These are phyloP conservation scores for Eumacrocentrus americanus DNA, from an alignment of 2,888 invertebrate genomes.

Conservation along the genomic window DNA sequence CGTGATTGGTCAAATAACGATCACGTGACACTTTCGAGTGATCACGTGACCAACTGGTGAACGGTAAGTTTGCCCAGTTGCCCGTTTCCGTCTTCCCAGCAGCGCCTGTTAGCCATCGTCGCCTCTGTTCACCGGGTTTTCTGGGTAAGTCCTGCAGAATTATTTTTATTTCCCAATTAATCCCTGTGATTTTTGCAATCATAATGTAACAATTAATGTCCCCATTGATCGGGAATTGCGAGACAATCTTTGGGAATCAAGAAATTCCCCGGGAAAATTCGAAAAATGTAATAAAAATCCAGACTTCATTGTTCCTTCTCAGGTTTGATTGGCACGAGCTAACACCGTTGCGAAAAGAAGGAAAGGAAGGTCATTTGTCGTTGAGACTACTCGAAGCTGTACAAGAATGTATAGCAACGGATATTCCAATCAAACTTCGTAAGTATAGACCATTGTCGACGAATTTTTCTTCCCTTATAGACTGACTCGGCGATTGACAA, in stretches of 20 bases:
- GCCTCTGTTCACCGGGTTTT: slow-evolving; percentile 57
- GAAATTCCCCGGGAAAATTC: too few relatives aligned
- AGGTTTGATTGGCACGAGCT: slow-evolving; percentile 53
- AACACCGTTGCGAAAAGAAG: slow-evolving; percentile 36
- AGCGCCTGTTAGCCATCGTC: slow-evolving; percentile 58
- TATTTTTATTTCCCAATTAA: slow-evolving; percentile 10
- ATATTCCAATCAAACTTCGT: slow-evolving; percentile 58
- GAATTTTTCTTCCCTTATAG: neutral
- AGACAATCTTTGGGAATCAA: too few relatives aligned
- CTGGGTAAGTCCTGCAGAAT: slow-evolving; percentile 41
- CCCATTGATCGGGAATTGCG: too few relatives aligned
- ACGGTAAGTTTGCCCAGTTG: slow-evolving; percentile 48
- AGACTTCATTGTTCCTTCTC: slow-evolving; percentile 34
- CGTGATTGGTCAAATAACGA: slow-evolving; percentile 34
- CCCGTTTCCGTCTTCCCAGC: slow-evolving; percentile 57
- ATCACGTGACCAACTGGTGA: slow-evolving; percentile 39
- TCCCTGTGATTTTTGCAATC: too few relatives aligned
- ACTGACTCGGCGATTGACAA: neutral
- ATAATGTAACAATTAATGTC: neutral
- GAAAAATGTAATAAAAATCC: too few relatives aligned
- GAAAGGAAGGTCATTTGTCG: slow-evolving; percentile 14
- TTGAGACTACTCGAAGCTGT: slow-evolving; percentile 24
- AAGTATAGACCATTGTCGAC: slow-evolving; percentile 42
- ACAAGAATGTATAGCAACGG: slow-evolving; percentile 54
- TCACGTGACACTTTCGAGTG: slow-evolving; percentile 35